Conservation (phyloP, 2,888 invertebrate genomes). For the Catocala fraxini region DNA sequence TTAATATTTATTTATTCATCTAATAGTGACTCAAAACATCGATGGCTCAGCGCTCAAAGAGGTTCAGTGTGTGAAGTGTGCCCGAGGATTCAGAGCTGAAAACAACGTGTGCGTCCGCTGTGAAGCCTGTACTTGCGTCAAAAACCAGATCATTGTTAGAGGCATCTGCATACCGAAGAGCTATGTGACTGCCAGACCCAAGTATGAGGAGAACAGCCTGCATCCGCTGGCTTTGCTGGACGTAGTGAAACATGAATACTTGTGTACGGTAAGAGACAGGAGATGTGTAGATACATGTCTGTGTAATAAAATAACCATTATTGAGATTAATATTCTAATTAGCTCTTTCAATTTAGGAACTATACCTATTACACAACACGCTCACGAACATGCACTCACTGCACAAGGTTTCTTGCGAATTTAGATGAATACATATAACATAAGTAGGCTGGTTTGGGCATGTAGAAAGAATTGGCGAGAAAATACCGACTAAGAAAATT, state of each 20-base stretch:
- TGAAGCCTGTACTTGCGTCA: constrained; percentile 67
- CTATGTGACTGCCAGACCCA: constrained; percentile 69
- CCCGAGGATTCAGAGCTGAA: constrained; percentile 66
- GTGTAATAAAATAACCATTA: too few species aligned
- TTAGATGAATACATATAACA: too few species aligned
- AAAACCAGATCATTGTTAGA: constrained; percentile 64
- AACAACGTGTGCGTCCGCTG: constrained; percentile 71
- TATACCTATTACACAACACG: too few species aligned
- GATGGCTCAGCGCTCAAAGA: constrained; percentile 79
- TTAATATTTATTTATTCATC: too few species aligned
- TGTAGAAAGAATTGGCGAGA: too few species aligned
- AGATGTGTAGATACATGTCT: too few species aligned
- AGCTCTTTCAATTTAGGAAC: too few species aligned
- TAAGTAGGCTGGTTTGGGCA: too few species aligned
- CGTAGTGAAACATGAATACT: constrained; percentile 74
- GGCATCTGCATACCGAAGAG: constrained; percentile 70
- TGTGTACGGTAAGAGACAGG: constrained; percentile 65
- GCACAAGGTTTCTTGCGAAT: too few species aligned
- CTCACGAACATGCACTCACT: too few species aligned
- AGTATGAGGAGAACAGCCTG: constrained; percentile 65
- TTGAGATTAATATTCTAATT: too few species aligned
- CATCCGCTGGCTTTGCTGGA: constrained; percentile 69
- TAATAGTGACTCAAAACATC: constrained; percentile 75
- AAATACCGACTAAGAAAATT: too few species aligned
- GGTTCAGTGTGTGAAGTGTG: constrained; percentile 78